Base-by-base conservation (phyloP, 2,888 invertebrate genomes). In the Synergus umbraculus region DNA sequence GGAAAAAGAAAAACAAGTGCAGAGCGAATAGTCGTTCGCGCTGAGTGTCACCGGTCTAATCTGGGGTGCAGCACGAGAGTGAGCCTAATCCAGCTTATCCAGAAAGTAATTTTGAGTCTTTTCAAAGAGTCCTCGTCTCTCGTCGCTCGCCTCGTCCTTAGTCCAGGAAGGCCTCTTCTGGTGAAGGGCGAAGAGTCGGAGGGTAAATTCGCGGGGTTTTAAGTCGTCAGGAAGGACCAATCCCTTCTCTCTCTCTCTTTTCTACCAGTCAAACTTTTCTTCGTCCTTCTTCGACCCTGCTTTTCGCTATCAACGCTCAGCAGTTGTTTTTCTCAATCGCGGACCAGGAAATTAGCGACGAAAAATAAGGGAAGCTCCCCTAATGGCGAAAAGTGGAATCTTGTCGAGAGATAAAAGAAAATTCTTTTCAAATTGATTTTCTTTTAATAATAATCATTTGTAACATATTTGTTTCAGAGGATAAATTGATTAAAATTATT, bases 71-170 rank as follows among this genome's bases (percentile, higher is more conserved):
- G 89, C 88, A 89, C 88, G 90, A 89, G 90, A 89, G 90, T 92
- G 92, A 93, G 93, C 93, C 93, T 94, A 93, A 94, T 94, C 93
- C 94, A 93, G 93, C 94, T 94, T 93, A 93, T 94, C 94, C 93
- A 93, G 93, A 94, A 94, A 94, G 94, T 94, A 94, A 94, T 94
- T 94, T 94, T 93, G 93, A 93, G 93, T 94, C 93, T 93, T 94
- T 94, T 94, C 92, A 94, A 94, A 93, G 89, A 88, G 87, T 84
- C 83, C 87, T 76, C 46, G 77, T 83, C 86, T 80, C 82, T 76
- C 69, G 12, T 73, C 78, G 22, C 66, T 76, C 43, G 58, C 67
- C 67, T 66, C 54, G 60, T 69, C 77, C 69, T 77, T 64, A 54
- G 64, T 46, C 43, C 76, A 46, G 78, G 60, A 58, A 76, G 80